phyloP scores from a whole-genome alignment of 2,888 invertebrate genomes.

The Morpho achilles region DNA sequence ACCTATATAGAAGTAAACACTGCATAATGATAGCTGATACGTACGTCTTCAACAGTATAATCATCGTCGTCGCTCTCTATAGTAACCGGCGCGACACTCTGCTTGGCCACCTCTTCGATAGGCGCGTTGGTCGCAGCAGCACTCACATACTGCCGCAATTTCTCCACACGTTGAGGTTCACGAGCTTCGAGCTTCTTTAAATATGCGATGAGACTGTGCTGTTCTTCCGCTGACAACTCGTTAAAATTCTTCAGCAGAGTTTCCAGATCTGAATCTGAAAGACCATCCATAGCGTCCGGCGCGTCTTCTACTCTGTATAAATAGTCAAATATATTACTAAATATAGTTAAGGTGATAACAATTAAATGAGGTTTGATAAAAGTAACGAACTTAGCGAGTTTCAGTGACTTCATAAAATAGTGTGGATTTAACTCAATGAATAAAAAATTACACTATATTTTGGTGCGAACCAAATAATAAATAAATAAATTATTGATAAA shows the following conservation, averaged over 20 bases:
- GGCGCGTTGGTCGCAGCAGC: slow-evolving; percentile 41
- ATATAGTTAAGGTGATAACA: too few species aligned
- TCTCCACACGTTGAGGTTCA: slow-evolving; percentile 88
- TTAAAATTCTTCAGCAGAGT: slow-evolving; percentile 87
- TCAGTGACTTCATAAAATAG: too few species aligned
- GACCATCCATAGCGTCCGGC: slow-evolving; percentile 82
- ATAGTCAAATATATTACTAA: slow-evolving; percentile 1
- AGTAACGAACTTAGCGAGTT: too few species aligned
- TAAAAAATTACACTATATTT: too few species aligned
- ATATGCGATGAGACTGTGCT: slow-evolving; percentile 89
- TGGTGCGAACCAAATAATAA: too few species aligned
- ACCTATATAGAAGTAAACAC: too few species aligned
- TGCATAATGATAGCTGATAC: slow-evolving; percentile 1
- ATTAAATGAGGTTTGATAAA: too few species aligned
- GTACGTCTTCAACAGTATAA: slow-evolving; percentile 88
- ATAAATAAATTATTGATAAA: too few species aligned
- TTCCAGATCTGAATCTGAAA: slow-evolving; percentile 89
- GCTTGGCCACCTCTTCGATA: not conserved
- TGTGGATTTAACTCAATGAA: too few species aligned
- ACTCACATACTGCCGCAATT: slow-evolving; percentile 87
- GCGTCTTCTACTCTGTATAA: slow-evolving; percentile 42
- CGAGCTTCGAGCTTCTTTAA: slow-evolving; percentile 88
- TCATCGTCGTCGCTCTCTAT: slow-evolving; percentile 88
- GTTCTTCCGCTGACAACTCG: slow-evolving; percentile 88
- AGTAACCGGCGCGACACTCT: slow-evolving; percentile 30